A percentile compares a stretch with the other conserved stretches of the same genome.
Conservation (phyloP, 2,113 vertebrate species). For the Trinectes maculatus region DNA sequence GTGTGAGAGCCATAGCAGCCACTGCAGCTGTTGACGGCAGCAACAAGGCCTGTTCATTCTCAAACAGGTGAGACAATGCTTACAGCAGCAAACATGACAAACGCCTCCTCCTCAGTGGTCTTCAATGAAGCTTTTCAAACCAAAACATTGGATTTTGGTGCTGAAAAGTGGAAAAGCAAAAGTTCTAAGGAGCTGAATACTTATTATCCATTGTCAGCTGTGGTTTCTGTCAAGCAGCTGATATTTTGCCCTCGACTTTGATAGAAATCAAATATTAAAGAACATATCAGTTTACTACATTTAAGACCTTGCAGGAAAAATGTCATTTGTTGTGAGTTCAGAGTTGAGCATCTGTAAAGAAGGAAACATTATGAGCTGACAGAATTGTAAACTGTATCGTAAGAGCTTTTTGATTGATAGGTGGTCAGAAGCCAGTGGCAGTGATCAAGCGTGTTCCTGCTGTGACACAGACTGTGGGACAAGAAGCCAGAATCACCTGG, state of each 20-base stretch:
- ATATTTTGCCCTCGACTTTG: no score
- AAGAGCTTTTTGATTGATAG: conserved; percentile 41
- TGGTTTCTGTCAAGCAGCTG: background rate
- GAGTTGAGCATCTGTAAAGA: no score
- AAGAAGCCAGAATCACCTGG: background rate
- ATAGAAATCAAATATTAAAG: no score
- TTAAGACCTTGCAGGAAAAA: no score
- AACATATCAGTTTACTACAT: no score
- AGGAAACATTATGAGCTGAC: no score
- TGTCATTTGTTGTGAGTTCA: no score
- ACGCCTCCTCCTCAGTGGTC: background rate
- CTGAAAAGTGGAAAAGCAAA: no score
- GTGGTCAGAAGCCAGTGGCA: conserved; percentile 57
- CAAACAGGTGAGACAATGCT: conserved; percentile 46
- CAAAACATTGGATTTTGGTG: background rate
- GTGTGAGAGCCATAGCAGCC: conserved; percentile 47
- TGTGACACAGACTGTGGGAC: conserved; percentile 53
- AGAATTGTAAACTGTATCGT: no score
- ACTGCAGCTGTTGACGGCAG: background rate
- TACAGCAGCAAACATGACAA: no score
- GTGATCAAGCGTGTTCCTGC: conserved; percentile 49
- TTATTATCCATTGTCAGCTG: background rate
- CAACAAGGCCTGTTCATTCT: conserved; percentile 72
- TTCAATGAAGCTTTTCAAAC: background rate
- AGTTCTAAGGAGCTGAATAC: no score